A percentile compares a stretch with the other conserved stretches of the same genome.
These are phyloP conservation scores for Drosophila punjabiensis DNA, from an alignment of 1,140 invertebrate species.

Conservation along the genomic window DNA sequence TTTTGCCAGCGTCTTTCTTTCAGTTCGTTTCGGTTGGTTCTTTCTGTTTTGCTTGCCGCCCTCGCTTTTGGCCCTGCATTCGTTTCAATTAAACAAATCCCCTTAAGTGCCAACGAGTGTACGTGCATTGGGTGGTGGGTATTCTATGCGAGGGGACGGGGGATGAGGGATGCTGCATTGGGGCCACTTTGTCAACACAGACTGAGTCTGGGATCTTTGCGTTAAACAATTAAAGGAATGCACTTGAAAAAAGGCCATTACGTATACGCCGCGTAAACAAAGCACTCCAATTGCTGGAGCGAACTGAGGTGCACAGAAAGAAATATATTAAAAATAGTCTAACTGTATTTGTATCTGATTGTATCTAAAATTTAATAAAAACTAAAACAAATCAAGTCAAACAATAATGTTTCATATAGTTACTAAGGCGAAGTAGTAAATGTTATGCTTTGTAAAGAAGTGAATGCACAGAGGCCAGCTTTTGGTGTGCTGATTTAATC, in stretches of 20 bases:
- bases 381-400: not conserved
- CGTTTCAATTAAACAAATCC: conserved; percentile 84
- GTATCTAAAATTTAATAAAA: too few relatives aligned
- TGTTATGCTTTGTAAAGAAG: not conserved
- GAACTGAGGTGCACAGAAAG: conserved; percentile 2
- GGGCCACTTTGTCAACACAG: conserved; percentile 79
- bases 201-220: conserved; percentile 57
- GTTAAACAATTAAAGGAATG: conserved; percentile 79
- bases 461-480: not conserved
- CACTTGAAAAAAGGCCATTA: conserved; percentile 75
- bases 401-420: not conserved
- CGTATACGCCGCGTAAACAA: conserved; percentile 67
- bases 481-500: not conserved
- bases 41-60: conserved; percentile 41
- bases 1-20: conserved; percentile 52
- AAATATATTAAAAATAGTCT: not conserved
- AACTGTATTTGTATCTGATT: too few relatives aligned
- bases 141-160: not conserved
- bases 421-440: not conserved
- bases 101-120: conserved; percentile 81
- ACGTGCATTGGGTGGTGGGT: conserved; percentile 49
- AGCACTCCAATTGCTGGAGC: not conserved
- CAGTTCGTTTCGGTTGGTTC: conserved; percentile 46
- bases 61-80: conserved; percentile 62
- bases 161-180: not conserved